phyloP scores from a whole-genome alignment of 2,888 invertebrate genomes.

The Erebia epiphron region DNA sequence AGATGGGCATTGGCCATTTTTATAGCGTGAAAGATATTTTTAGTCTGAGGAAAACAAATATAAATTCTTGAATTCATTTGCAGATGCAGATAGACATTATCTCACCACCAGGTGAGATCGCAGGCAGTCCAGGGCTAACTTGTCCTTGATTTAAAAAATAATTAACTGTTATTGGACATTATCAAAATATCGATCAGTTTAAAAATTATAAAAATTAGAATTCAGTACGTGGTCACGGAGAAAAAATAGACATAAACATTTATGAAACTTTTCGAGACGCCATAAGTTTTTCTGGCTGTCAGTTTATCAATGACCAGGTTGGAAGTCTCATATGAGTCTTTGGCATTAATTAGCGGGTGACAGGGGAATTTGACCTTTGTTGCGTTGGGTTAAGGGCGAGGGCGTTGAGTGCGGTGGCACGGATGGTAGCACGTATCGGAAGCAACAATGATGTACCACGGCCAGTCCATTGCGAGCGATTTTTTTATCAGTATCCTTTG shows the following conservation, averaged over 20 bases:
- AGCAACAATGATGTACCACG: slow-evolving; percentile 72
- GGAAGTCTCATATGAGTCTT: slow-evolving; percentile 42
- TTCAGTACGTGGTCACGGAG: slow-evolving; percentile 11
- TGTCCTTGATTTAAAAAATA: not conserved
- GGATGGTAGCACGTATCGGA: slow-evolving; percentile 66
- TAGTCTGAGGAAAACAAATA: too few species aligned
- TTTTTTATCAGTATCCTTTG: slow-evolving; percentile 70
- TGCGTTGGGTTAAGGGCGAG: slow-evolving; percentile 31
- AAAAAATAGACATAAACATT: slow-evolving; percentile 34
- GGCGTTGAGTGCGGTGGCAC: slow-evolving; percentile 39
- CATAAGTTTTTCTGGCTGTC: slow-evolving; percentile 41
- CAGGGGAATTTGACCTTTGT: slow-evolving; percentile 33
- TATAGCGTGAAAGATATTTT: too few species aligned
- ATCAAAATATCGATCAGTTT: slow-evolving; percentile 7
- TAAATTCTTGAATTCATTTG: too few species aligned
- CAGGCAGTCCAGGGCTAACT: not conserved
- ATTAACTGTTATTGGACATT: not conserved
- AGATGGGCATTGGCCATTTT: too few species aligned
- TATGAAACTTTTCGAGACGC: slow-evolving; percentile 34
- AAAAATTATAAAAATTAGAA: slow-evolving; percentile 3
- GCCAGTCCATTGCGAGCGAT: slow-evolving; percentile 62
- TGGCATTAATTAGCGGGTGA: slow-evolving; percentile 45
- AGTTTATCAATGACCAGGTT: slow-evolving; percentile 46
- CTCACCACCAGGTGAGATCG: not conserved
- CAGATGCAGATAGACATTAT: too few species aligned